Evolutionary conservation across 2,888 invertebrate genomes (phyloP).

Genomic region (Ormyrus pomaceus): DNA sequence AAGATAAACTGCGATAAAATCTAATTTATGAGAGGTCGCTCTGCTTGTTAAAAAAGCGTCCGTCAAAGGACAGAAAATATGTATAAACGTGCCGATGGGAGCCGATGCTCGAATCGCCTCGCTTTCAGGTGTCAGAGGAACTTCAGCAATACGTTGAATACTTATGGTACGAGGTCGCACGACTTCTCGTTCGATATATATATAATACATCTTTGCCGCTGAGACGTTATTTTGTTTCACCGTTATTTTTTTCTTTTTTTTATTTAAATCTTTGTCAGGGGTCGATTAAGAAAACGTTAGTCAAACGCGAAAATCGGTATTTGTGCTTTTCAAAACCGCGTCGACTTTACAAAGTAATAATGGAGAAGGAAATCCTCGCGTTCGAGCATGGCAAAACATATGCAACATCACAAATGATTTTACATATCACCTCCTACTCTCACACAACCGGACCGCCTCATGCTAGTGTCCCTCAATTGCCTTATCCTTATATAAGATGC

Average conservation of each 20-base stretch:
- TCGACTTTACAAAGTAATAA: conserved; percentile 34
- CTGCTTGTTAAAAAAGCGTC: conserved; percentile 22
- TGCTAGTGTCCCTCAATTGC: background rate
- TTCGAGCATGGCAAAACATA: conserved; percentile 46
- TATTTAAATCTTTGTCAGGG: conserved; percentile 37
- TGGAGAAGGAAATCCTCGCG: conserved; percentile 54
- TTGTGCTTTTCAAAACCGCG: conserved; percentile 6
- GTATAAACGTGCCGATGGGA: conserved; percentile 34
- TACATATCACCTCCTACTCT: conserved; percentile 10
- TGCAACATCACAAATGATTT: conserved; percentile 47
- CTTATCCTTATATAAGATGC: conserved; percentile 21
- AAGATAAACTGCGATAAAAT: conserved; percentile 35
- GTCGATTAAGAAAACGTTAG: conserved; percentile 7
- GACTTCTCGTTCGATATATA: conserved; percentile 55
- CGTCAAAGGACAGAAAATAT: conserved; percentile 16
- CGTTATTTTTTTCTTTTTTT: conserved; percentile 34
- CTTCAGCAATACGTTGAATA: conserved; percentile 58
- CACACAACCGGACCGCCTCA: conserved; percentile 4
- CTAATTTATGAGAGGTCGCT: conserved; percentile 26
- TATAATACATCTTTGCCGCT: conserved; percentile 52
- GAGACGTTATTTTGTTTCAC: conserved; percentile 42
- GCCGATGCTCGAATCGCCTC: conserved; percentile 47
- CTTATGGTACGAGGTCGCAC: conserved; percentile 54
- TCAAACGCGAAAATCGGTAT: conserved; percentile 16
- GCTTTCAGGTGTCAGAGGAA: conserved; percentile 54